These are phyloP conservation scores for Troglohyphantes excavatus DNA, from an alignment of 2,888 invertebrate species.

Conservation along the genomic window DNA sequence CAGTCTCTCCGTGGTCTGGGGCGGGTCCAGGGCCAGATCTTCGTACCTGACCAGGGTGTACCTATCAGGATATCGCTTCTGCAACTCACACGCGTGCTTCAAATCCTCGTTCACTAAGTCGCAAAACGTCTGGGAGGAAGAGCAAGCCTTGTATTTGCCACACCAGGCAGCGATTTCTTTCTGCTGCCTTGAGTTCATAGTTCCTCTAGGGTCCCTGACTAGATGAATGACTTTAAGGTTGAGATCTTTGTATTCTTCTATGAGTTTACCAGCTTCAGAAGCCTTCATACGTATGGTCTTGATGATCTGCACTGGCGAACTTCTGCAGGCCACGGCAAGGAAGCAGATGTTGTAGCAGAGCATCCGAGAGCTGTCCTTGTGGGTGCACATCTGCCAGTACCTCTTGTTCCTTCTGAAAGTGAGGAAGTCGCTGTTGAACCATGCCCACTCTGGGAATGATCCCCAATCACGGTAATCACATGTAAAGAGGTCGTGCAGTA, in stretches of 20 bases:
- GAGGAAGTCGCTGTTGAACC: constrained; percentile 71
- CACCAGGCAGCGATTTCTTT: constrained; percentile 80
- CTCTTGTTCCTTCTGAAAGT: constrained; percentile 79
- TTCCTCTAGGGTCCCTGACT: constrained; percentile 81
- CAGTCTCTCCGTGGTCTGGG: constrained; percentile 79
- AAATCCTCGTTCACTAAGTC: constrained; percentile 80
- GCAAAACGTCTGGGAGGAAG: constrained; percentile 80
- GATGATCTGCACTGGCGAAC: constrained; percentile 80
- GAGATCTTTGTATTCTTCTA: constrained; percentile 78
- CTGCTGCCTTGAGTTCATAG: constrained; percentile 80
- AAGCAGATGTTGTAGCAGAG: constrained; percentile 80
- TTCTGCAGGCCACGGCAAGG: constrained; percentile 80
- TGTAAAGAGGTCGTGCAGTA: constrained; percentile 70
- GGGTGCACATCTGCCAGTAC: constrained; percentile 80
- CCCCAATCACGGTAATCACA: constrained; percentile 76
- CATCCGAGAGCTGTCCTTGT: constrained; percentile 73
- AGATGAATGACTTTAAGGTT: constrained; percentile 80
- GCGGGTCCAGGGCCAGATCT: constrained; percentile 80
- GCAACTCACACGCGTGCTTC: constrained; percentile 78
- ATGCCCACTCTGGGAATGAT: constrained; percentile 76
- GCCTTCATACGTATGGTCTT: constrained; percentile 81
- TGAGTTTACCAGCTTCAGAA: constrained; percentile 78
- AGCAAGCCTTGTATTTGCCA: constrained; percentile 80
- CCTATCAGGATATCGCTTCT: constrained; percentile 79
- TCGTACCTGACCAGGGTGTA: constrained; percentile 80